These are phyloP conservation scores for Hoplodrina blanda DNA, from an alignment of 2,888 invertebrate genomes.

Conservation along the genomic window DNA sequence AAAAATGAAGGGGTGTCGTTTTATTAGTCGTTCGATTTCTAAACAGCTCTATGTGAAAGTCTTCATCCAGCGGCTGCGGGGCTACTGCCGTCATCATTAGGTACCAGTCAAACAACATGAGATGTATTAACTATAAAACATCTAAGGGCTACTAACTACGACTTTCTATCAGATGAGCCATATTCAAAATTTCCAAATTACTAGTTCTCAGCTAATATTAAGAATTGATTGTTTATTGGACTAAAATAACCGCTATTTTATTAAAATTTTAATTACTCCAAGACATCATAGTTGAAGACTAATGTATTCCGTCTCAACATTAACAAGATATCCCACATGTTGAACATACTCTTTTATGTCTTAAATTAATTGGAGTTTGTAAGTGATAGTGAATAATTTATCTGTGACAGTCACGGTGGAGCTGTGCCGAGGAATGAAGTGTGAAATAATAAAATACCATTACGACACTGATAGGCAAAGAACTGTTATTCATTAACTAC, in stretches of 20 bases:
- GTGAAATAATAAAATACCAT: conserved; percentile 62
- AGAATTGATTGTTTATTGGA: conserved; percentile 8
- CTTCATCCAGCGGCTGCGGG: background rate
- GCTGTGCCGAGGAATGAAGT: conserved; percentile 27
- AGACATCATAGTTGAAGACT: conserved; percentile 33
- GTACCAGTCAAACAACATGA: background rate
- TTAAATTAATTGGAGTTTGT: conserved; percentile 51
- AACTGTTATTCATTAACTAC: conserved; percentile 38
- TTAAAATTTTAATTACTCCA: conserved; percentile 43
- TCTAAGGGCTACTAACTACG: background rate
- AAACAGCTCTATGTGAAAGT: background rate
- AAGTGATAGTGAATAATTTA: conserved; percentile 57
- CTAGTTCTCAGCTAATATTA: background rate
- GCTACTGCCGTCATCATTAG: background rate
- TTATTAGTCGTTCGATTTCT: too few relatives aligned
- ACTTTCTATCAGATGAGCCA: background rate
- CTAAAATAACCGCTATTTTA: conserved; percentile 26
- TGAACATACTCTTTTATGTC: conserved; percentile 53
- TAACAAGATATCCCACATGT: conserved; percentile 52
- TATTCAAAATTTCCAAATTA: background rate
- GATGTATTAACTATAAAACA: background rate
- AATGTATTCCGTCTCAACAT: conserved; percentile 28
- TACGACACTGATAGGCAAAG: conserved; percentile 46
- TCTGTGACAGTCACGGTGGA: conserved; percentile 45
- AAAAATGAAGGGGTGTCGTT: background rate